Percentiles rank a stretch among this genome's conserved stretches.
Conservation (phyloP, 2,113 vertebrate genomes). For the Erpornis zantholeuca region DNA sequence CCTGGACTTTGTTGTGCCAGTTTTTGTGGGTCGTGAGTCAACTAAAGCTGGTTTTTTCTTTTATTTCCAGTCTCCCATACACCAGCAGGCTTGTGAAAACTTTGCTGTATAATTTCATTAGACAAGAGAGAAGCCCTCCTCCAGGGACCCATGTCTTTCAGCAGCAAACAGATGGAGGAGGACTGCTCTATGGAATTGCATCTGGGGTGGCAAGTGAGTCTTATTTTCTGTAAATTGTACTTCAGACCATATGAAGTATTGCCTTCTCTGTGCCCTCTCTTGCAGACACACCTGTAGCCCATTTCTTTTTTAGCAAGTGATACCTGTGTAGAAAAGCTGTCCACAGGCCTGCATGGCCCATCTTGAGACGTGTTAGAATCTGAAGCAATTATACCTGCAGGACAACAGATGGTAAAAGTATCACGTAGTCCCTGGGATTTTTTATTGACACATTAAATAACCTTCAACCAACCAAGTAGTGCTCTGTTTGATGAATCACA, state of each 20-base stretch:
- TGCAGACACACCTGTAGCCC: background rate
- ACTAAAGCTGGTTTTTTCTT: background rate
- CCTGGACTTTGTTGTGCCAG: background rate
- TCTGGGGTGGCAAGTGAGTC: conserved; percentile 96
- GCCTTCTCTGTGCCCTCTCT: background rate
- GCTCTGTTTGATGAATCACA: background rate
- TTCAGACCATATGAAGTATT: background rate
- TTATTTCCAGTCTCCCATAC: conserved; percentile 81
- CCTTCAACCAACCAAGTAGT: background rate
- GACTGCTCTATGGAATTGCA: conserved; percentile 91
- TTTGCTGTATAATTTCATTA: conserved; percentile 95
- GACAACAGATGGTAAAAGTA: background rate
- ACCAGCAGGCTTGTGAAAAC: conserved; percentile 98
- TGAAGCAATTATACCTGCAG: background rate
- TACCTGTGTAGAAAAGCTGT: background rate
- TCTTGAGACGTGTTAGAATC: background rate
- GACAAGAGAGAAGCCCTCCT: conserved; percentile 94
- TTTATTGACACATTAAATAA: background rate
- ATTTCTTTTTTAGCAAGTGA: background rate
- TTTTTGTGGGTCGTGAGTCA: background rate
- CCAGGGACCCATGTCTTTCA: conserved; percentile 84
- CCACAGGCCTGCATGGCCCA: background rate
- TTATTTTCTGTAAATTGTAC: background rate
- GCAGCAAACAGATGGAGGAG: conserved; percentile 84
- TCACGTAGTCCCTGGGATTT: background rate